phyloP scores from a whole-genome alignment of 2,113 vertebrate genomes.

The Nothocercus julius region DNA sequence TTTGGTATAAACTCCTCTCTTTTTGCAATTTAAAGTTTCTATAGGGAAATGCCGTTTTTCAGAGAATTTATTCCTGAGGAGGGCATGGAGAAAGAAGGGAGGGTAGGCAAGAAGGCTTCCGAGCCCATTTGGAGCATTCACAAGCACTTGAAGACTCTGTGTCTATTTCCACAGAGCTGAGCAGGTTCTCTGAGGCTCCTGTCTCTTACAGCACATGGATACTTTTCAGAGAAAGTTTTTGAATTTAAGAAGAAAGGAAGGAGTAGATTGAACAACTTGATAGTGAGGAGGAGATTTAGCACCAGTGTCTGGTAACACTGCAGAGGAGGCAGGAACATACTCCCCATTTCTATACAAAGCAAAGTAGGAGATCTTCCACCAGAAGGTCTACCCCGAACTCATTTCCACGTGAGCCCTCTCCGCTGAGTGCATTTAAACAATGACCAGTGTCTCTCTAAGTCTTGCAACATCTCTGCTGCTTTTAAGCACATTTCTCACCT shows the following conservation, averaged over 20 bases:
- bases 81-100: not conserved
- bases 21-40: not conserved
- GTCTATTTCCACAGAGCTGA: not conserved
- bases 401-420: accelerated
- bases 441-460: not conserved
- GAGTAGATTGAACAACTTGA: not conserved
- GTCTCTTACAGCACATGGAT: no score
- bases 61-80: not conserved
- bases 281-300: not conserved
- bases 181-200: not conserved
- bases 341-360: not conserved
- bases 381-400: accelerated
- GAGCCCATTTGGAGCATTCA: not conserved
- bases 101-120: not conserved
- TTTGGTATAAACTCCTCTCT: not conserved
- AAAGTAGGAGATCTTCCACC: not conserved
- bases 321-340: not conserved
- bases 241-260: not conserved
- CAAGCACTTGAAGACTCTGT: not conserved
- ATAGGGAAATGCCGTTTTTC: not conserved
- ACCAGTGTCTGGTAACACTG: not conserved
- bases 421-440: not conserved
- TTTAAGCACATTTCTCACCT: not conserved
- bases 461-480: not conserved
- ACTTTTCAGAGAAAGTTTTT: not conserved